A percentile compares a stretch with the other conserved stretches of the same genome.
Conservation (phyloP, 2,797 vertebrate genomes). For the Falco naumanni region DNA sequence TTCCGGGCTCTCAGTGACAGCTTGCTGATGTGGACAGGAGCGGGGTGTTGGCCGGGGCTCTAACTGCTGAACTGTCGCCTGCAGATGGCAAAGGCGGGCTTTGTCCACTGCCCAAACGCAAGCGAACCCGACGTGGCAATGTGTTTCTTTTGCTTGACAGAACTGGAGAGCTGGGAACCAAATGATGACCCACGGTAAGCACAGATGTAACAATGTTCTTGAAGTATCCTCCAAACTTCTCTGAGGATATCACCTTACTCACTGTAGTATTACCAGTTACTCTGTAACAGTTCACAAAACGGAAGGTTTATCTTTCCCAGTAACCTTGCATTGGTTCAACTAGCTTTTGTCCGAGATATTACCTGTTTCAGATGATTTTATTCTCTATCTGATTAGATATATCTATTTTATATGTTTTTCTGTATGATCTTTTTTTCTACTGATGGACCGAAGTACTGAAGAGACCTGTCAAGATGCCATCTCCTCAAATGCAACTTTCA, state of each 20-base stretch:
- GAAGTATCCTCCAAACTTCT: neutral
- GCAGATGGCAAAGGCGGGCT: conserved; percentile 85
- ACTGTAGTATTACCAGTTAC: neutral
- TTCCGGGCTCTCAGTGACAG: neutral
- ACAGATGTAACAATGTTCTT: neutral
- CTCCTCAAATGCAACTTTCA: neutral
- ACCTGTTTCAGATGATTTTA: too few species aligned
- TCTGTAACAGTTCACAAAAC: neutral
- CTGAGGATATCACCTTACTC: neutral
- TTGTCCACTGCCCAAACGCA: conserved; percentile 81
- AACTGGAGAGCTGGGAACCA: conserved; percentile 86
- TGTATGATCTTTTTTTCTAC: neutral
- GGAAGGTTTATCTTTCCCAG: neutral
- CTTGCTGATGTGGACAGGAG: neutral
- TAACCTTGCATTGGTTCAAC: neutral
- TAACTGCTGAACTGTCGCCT: neutral
- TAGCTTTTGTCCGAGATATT: neutral
- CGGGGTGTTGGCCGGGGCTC: neutral
- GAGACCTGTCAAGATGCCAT: neutral
- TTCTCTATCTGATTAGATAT: too few species aligned
- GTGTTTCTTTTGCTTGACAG: conserved; percentile 87
- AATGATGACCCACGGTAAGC: conserved; percentile 82
- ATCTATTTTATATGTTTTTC: neutral
- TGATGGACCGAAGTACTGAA: neutral
- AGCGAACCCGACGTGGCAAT: conserved; percentile 82